Base-by-base conservation (phyloP, 2,888 invertebrate genomes). In the Drosophila aldrichi region DNA sequence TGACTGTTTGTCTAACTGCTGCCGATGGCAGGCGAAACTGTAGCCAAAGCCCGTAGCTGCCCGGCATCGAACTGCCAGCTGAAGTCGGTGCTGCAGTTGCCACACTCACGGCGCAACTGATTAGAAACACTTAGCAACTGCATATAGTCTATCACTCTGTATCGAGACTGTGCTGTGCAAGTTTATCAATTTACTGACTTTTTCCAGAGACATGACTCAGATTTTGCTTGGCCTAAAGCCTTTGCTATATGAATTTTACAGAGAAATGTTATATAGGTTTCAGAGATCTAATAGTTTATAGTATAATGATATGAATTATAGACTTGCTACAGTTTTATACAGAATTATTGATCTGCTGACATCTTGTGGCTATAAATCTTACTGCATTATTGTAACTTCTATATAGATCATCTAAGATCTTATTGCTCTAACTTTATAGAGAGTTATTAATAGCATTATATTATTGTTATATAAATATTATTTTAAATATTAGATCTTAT, bases 1-100 rank as follows among this genome's bases (percentile, higher is more conserved):
- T 71, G 77, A 71, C 71, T 78, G 78, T 78, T 78, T 78, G 77
- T 82, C 82, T 81, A 82, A 77, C 72, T 72, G 67, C 65, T 43
- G 66, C 67, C 55, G 60, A 41, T 51, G 60, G 38, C 59, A 52
- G 52, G 44, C 48, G 48, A n/a, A 48, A 32, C 29, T 48, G 48
- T 25, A 46, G 57, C 48, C 48, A 64, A 16, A 38, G 38, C 44
- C 44, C 22, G 44, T 25, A 14, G 46, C 46, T 29, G 25, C 10
- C 40, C 18, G n/a, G 1, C 16, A 38, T 40, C 40, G 40, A 2
- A 41, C 48, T 14, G 20, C 38, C 8, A 52, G 38, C 44, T 56
- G 63, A n/a, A 66, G 59, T 16, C 29, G 32, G 10, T 36, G 38
- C 34, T 40, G 49, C 20, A 40, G 49, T 44, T 38, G 20, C 57